A percentile compares a stretch with the other conserved stretches of the same genome.
Conservation (phyloP, 1,140 invertebrate species). For the Caenorhabditis tropicalis region DNA sequence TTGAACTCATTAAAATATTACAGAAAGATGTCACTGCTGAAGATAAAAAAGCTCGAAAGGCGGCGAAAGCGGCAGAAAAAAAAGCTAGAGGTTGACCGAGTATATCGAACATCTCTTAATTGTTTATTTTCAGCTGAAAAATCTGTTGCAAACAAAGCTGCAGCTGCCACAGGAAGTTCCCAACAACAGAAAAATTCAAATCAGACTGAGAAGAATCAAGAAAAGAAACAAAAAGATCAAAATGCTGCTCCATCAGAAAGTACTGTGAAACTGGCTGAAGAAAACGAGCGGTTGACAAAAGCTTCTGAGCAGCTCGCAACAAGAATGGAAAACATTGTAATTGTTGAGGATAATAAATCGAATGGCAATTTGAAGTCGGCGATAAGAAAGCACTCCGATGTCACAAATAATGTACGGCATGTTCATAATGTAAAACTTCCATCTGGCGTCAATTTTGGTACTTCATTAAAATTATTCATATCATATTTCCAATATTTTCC, state of each 20-base stretch:
- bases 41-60: constrained; percentile 45
- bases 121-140: not conserved
- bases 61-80: constrained; percentile 48
- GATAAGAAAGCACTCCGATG: not conserved
- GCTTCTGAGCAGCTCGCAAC: not conserved
- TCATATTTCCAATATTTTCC: not conserved
- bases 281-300: not conserved
- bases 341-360: not conserved
- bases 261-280: not conserved
- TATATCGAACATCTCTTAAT: not conserved
- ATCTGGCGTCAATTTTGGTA: not conserved
- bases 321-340: constrained; percentile 6
- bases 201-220: not conserved
- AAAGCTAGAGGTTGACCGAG: not conserved
- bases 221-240: not conserved
- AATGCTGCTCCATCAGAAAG: not conserved
- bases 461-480: not conserved
- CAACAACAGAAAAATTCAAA: not conserved
- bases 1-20: too few species aligned
- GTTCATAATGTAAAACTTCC: constrained; percentile 14
- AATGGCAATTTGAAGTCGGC: not conserved
- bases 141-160: not conserved
- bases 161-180: not conserved
- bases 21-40: constrained; percentile 46
- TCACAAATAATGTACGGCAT: constrained; percentile 1